Evolutionary conservation across 2,113 vertebrate genomes (phyloP).

Genomic region (Gymnarchus niloticus): DNA sequence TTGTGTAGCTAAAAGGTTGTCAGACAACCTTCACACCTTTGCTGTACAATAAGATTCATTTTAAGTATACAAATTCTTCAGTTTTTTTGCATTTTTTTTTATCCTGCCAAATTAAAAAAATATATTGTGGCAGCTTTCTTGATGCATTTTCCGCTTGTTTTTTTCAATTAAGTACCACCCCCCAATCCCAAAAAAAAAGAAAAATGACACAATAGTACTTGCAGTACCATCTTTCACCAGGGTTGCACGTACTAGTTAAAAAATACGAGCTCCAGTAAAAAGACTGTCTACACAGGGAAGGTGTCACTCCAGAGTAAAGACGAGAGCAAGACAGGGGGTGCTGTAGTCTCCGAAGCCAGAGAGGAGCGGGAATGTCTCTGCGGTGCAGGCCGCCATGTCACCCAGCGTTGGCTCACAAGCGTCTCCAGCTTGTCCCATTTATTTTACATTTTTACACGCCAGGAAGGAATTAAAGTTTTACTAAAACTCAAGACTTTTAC

Average conservation of each 20-base stretch:
- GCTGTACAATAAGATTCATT: constrained; percentile 84
- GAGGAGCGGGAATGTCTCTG: not conserved
- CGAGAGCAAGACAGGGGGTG: constrained; percentile 84
- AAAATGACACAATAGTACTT: constrained; percentile 68
- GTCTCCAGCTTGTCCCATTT: constrained; percentile 63
- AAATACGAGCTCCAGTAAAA: constrained; percentile 92
- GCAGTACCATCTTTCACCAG: constrained; percentile 77
- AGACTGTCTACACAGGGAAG: constrained; percentile 90
- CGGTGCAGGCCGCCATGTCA: not conserved
- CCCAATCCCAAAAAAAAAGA: constrained; percentile 12
- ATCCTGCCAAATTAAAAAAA: constrained; percentile 89
- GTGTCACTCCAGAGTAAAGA: constrained; percentile 87
- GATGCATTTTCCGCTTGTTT: constrained; percentile 56
- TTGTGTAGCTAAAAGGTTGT: constrained; percentile 76
- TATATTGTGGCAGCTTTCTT: constrained; percentile 85
- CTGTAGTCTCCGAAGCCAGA: not conserved
- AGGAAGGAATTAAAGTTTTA: constrained; percentile 93
- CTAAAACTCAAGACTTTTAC: constrained; percentile 98
- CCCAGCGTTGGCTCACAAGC: constrained; percentile 24
- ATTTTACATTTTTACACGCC: constrained; percentile 80
- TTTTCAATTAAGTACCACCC: constrained; percentile 74
- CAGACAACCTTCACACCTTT: constrained; percentile 72
- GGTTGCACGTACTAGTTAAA: constrained; percentile 89
- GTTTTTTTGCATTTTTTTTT: constrained; percentile 67
- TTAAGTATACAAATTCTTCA: constrained; percentile 78